Evolutionary conservation across 2,797 vertebrate genomes (phyloP).

Genomic region (Spondyliosoma cantharus): DNA sequence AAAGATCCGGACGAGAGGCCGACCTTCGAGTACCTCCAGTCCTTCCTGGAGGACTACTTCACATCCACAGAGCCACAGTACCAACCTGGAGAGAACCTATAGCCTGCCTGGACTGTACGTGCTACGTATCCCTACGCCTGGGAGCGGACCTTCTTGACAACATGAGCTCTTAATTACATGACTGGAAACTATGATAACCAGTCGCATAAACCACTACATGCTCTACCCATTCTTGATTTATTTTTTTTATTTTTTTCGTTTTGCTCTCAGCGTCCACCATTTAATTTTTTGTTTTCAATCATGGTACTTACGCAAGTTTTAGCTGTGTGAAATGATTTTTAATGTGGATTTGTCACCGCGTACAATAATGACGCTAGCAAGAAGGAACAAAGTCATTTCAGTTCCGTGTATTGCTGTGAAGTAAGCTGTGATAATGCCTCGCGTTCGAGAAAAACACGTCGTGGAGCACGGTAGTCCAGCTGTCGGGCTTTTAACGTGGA

Average conservation of each 20-base stretch:
- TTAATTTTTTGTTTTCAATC: slow-evolving; percentile 35
- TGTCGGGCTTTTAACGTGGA: slow-evolving; percentile 16
- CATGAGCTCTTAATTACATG: slow-evolving; percentile 75
- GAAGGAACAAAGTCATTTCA: slow-evolving; percentile 12
- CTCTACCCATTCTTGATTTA: slow-evolving; percentile 51
- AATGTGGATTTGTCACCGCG: slow-evolving; percentile 35
- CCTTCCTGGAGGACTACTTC: slow-evolving; percentile 98
- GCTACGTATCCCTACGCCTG: slow-evolving; percentile 15
- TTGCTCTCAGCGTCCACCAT: slow-evolving; percentile 7
- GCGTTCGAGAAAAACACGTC: background rate
- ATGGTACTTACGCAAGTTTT: slow-evolving; percentile 70
- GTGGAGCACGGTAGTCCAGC: background rate
- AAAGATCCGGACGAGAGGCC: slow-evolving; percentile 96
- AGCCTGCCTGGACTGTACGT: slow-evolving; percentile 60
- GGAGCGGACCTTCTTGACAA: slow-evolving; percentile 49
- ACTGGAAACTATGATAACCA: slow-evolving; percentile 84
- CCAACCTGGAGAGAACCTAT: slow-evolving; percentile 97
- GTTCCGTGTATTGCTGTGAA: slow-evolving; percentile 52
- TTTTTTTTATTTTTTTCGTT: background rate
- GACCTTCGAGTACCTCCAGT: slow-evolving; percentile 97
- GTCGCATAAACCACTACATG: slow-evolving; percentile 87
- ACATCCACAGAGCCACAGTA: slow-evolving; percentile 98
- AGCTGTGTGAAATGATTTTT: slow-evolving; percentile 39
- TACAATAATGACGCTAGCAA: slow-evolving; percentile 22
- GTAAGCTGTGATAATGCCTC: slow-evolving; percentile 62